Evolutionary conservation across 2,888 invertebrate species (phyloP).

Genomic region (Macaria liturata): DNA sequence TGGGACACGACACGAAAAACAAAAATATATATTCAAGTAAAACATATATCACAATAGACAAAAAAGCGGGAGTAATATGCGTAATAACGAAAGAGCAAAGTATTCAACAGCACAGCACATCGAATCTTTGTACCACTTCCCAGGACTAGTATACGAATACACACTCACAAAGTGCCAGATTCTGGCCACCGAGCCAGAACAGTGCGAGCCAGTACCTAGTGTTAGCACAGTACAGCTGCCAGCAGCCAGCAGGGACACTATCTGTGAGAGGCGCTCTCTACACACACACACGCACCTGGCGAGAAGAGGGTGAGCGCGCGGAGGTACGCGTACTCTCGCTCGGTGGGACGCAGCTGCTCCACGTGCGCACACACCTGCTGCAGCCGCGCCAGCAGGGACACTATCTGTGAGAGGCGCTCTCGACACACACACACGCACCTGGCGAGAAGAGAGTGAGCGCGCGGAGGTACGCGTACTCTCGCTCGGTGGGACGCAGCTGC

Average conservation of each 20-base stretch:
- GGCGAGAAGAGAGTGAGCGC: conserved; percentile 93
- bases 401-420: conserved; percentile 88
- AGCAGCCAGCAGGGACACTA: conserved; percentile 92
- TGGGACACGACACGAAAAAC: too few species aligned
- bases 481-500: conserved; percentile 89
- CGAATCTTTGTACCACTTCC: too few species aligned
- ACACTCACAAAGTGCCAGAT: too few species aligned
- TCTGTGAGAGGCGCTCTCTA: conserved; percentile 86
- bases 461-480: conserved; percentile 94
- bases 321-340: conserved; percentile 94
- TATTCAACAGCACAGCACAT: too few species aligned
- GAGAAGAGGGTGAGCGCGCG: conserved; percentile 93
- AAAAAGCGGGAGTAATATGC: too few species aligned
- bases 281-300: conserved; percentile 80
- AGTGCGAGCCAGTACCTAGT: too few species aligned
- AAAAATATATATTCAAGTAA: too few species aligned
- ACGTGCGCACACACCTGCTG: conserved; percentile 92
- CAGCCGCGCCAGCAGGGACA: conserved; percentile 90
- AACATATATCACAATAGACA: too few species aligned
- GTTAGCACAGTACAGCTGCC: too few species aligned
- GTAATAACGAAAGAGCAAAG: too few species aligned
- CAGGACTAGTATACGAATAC: too few species aligned
- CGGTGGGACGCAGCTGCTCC: conserved; percentile 89
- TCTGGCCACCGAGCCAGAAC: too few species aligned
- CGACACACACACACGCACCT: conserved; percentile 66